Base-by-base conservation (phyloP, 2,113 vertebrate species). In the Maccullochella peelii region DNA sequence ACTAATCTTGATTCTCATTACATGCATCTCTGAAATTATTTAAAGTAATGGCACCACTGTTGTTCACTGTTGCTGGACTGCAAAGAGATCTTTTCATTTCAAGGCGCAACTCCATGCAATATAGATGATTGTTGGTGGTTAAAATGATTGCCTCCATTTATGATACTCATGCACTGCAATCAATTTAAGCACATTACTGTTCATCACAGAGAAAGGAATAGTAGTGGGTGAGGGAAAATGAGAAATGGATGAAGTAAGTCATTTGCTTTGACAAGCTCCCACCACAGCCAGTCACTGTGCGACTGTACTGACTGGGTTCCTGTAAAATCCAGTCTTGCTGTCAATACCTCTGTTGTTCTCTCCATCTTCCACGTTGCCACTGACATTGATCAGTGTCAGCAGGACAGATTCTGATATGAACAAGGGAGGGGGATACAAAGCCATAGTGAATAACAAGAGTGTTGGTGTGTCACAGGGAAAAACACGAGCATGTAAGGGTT, bases 331-430 rank as follows among this genome's bases (percentile, higher is more conserved):
- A 91, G 88, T 77, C 11, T 67, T 25, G 80, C 57, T 83, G 88
- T 91, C 90, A 88, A 88, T 91, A 89, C 54, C 71, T 36, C 33
- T 77, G 82, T 86, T 90, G 83, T 83, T 78, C 80, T 84, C 86
- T 84, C 65, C 66, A 58, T 91, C 85, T 79, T 90, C 55, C 57
- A 55, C 63, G 55, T 59, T 42, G 55, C 57, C 55, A 8, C 72
- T 25, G 77, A 23, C 63, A 85, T 89, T 84, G 80, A 93, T 91
- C 87, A 84, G 62, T 61, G 86, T 86, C 86, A 89, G 83, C 42
- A 36, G 84, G 87, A 85, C 49, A 73, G 68, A 73, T 42, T 83
- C 59, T 77, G 71, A 89, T 78, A 87, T n/a, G 84, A 87, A 79
- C 49, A 49, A 55, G 59, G 23, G 55, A 61, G 47, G 21, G 38